Base-by-base conservation (phyloP, 2,888 invertebrate species). In the Synanthedon myopaeformis region DNA sequence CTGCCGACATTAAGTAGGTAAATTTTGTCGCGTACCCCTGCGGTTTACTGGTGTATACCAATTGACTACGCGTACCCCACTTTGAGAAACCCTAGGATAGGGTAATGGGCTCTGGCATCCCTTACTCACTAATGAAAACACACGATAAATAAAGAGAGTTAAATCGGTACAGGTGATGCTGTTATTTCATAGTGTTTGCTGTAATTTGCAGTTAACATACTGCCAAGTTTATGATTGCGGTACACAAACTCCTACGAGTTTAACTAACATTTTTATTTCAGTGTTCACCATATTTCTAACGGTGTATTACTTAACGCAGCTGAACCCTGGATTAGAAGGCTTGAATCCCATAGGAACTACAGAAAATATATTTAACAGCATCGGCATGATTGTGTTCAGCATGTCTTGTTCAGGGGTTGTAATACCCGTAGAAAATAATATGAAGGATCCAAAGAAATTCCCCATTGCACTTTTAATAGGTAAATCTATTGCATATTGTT, bases 311-410 rank as follows among this genome's bases (percentile, higher is more conserved):
- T 71, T 76, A 0, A 54, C 66, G 1, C 0, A 51, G 0, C 42
- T 54, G 0, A 82, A 82, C 28, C 80, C 83, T 0, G n/a, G 4
- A 0, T 72, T 82, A 4, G 4, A 57, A 28, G 54, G 56, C 4
- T 13, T 80, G 63, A 56, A 51, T 0, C 0, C 42, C 0, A 19
- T 42, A 1, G 71, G 66, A 0, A 13, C n/a, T 0, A 0, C 63
- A 0, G 60, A 60, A 10, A 56, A 57, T 1, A 60, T 61, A 1
- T 65, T 82, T 1, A 70, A 77, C 64, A 89, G 82, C 65, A 76
- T 85, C 35, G 90, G 90, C 3, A 89, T 89, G 63, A 74, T 80
- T 0, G 89, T 90, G 19, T 90, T 90, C 62, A 89, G 89, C 49
- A 81, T 90, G 79, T 89, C 90, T 8, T 81, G 81, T 42, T 64